Base-by-base conservation (phyloP, 2,888 invertebrate species). In the Eugnorisma glareosa region DNA sequence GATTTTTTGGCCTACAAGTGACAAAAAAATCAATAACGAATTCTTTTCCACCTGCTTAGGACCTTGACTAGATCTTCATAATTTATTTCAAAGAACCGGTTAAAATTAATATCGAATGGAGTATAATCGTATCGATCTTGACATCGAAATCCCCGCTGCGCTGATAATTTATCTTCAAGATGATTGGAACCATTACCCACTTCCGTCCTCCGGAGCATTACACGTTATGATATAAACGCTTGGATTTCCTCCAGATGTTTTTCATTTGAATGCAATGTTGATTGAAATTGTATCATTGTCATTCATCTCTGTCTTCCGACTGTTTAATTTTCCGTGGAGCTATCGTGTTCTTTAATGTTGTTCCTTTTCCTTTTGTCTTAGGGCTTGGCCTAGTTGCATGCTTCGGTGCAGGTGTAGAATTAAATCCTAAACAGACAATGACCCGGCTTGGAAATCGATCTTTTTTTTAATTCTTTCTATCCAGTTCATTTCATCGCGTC, bases 221-320 rank as follows among this genome's bases (percentile, higher is more conserved):
- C 54, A 57, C 21, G 57, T 31, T 63, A 76, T 82, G 54, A 82
- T 69, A 51, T 82, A 63, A 71, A 63, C 43, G 37, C 40, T 83
- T 73, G 37, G 66, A 82, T 82, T 83, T 70, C 77, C 82, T 85
- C 57, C 72, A 83, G 69, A 73, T 82, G 75, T 82, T 67, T 85
- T 85, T 66, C 68, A 61, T 72, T 71, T 57, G n/a, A 82, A 69
- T 69, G 69, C 68, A 61, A 71, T 75, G 63, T 82, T 71, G 69
- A 81, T 76, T 68, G 28, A 59, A 68, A 64, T 72, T 63, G 61
- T 68, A 59, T 85, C 68, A 82, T 85, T 82, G 71, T 75, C 82
- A 75, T 85, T 81, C 70, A 66, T 82, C 71, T 28, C 67, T 51
- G 57, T 59, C 37, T 71, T 75, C 43, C 51, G 67, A 67, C 35